Evolutionary conservation across 2,113 vertebrate genomes (phyloP).

Genomic region (Synchiropus splendidus): DNA sequence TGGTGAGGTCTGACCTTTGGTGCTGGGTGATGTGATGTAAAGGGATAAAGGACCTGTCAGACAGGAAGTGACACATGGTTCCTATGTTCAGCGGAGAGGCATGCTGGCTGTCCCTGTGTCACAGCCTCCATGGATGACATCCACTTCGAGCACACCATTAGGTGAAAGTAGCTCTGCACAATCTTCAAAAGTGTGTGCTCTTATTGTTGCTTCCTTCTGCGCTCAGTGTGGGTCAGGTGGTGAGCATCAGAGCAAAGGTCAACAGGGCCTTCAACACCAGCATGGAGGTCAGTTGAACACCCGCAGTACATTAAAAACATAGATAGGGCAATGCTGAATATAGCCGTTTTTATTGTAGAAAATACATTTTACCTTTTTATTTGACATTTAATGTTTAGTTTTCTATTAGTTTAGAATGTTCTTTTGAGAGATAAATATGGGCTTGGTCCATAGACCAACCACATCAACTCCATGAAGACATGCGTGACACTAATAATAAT

Average conservation of each 20-base stretch:
- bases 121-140: slow-evolving; percentile 97
- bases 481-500: too few relatives aligned
- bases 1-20: slow-evolving; percentile 54
- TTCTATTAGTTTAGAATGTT: too few relatives aligned
- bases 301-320: not conserved
- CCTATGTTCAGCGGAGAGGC: slow-evolving; percentile 79
- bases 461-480: too few relatives aligned
- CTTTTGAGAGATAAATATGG: too few relatives aligned
- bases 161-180: slow-evolving; percentile 58
- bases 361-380: not conserved
- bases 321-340: too few relatives aligned
- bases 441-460: too few relatives aligned
- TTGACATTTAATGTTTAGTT: not conserved
- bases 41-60: too few relatives aligned
- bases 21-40: not conserved
- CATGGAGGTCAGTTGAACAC: slow-evolving; percentile 82
- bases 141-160: slow-evolving; percentile 92
- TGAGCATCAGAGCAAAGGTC: slow-evolving; percentile 95
- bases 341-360: too few relatives aligned
- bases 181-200: slow-evolving; percentile 22
- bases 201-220: not conserved
- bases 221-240: slow-evolving; percentile 84
- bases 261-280: slow-evolving; percentile 96
- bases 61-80: not conserved
- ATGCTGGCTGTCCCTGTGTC: slow-evolving; percentile 88